These are phyloP conservation scores for Hypocryptadius cinnamomeus DNA, from an alignment of 2,113 vertebrate genomes.

Conservation along the genomic window DNA sequence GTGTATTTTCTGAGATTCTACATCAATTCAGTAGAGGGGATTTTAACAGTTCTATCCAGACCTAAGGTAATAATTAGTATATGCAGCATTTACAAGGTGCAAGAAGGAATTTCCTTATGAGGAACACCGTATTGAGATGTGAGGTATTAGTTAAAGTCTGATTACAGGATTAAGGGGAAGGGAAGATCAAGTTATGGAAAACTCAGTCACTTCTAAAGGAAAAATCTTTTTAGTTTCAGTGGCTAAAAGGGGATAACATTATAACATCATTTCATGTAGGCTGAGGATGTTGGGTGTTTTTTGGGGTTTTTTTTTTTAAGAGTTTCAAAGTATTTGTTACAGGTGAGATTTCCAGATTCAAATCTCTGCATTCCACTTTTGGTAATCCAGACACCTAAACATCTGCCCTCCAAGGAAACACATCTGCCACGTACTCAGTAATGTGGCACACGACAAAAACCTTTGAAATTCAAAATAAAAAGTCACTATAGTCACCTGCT, in stretches of 20 bases:
- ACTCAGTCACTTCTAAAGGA: background rate
- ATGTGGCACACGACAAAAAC: background rate
- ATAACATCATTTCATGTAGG: background rate
- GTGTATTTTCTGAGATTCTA: background rate
- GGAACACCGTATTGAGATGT: background rate
- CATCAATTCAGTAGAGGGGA: background rate
- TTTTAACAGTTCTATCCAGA: background rate
- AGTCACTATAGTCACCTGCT: background rate
- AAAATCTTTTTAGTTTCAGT: background rate
- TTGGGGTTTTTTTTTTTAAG: background rate
- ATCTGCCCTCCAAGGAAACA: background rate
- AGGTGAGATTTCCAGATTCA: background rate
- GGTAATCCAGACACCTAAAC: background rate
- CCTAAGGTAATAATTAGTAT: background rate
- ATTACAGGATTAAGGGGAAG: background rate
- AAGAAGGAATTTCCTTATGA: background rate
- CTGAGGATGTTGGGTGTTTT: background rate
- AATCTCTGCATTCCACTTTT: background rate
- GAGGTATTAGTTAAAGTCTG: background rate
- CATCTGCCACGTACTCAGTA: background rate
- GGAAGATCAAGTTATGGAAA: background rate
- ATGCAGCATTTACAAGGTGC: background rate
- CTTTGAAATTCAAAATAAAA: background rate
- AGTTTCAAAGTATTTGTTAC: background rate
- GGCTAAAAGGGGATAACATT: background rate